These are phyloP conservation scores for Vidua macroura DNA, from an alignment of 2,113 vertebrate genomes.

Conservation along the genomic window DNA sequence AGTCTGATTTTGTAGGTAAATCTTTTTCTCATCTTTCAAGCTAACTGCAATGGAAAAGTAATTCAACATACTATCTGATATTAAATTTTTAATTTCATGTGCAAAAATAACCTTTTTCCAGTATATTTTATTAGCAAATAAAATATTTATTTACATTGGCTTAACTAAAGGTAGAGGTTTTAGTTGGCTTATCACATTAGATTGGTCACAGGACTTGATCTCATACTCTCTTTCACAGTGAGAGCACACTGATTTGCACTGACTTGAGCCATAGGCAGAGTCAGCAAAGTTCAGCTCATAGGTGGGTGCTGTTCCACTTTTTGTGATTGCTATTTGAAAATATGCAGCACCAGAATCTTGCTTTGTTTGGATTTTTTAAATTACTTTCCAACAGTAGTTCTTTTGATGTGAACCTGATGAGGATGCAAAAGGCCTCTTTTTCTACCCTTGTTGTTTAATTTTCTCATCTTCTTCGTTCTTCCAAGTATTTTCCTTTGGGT, in stretches of 20 bases:
- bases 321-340: background rate
- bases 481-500: background rate
- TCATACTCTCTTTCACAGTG: background rate
- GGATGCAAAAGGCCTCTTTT: background rate
- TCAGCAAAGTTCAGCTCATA: background rate
- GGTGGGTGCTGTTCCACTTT: background rate
- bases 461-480: background rate
- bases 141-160: background rate
- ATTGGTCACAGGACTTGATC: background rate
- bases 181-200: background rate
- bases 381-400: background rate
- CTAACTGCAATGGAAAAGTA: background rate
- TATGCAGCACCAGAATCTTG: background rate
- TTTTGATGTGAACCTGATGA: background rate
- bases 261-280: background rate
- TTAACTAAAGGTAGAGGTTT: background rate
- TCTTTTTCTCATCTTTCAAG: constrained; percentile 14
- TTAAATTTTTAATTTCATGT: background rate
- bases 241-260: background rate
- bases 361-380: background rate
- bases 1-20: constrained; percentile 47
- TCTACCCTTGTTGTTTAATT: background rate
- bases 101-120: background rate
- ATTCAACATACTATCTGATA: background rate
- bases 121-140: background rate